Base-by-base conservation (phyloP, 2,888 invertebrate species). In the Sussaba pulchella region DNA sequence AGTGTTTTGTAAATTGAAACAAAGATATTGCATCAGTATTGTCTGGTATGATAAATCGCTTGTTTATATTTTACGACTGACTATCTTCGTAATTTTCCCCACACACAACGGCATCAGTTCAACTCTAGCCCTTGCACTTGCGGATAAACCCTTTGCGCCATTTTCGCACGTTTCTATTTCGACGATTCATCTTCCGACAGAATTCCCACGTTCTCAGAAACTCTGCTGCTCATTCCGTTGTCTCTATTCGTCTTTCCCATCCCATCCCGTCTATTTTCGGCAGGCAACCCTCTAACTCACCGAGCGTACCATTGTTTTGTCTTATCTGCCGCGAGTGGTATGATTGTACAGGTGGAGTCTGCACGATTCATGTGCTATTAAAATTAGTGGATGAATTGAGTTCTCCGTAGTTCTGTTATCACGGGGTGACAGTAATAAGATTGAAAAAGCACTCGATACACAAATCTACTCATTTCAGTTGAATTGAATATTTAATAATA, bases 11-110 rank as follows among this genome's bases (percentile, higher is more conserved):
- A n/a, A n/a, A 31, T 31, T 17, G 14, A 8, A 31, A 17, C 17
- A 14, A 57, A 57, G 12, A 10, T 39, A 50, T 41, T 14, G 50
- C 61, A 9, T 43, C 47, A 3, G 17, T 14, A 21, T n/a, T 31
- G 39, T 24, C 50, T 57, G 12, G 24, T 69, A 17, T 10, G 24
- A 67, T 67, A 81, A 82, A 83, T 81, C 75, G 82, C 61, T 66
- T 82, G 83, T 82, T 85, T 84, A 82, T 80, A 85, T 85, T 86
- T 83, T 82, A 87, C 83, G 82, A 81, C 73, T 74, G 73, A 74
- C 81, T 82, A 36, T 64, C 43, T 41, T 67, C n/a, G n/a, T n/a
- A n/a, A n/a, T n/a, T n/a, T n/a, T n/a, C n/a, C n/a, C n/a, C n/a
- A n/a, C n/a, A n/a, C n/a, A n/a, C n/a, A n/a, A n/a, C n/a, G n/a